phyloP scores from a whole-genome alignment of 2,888 invertebrate species.

The Idaea biselata region DNA sequence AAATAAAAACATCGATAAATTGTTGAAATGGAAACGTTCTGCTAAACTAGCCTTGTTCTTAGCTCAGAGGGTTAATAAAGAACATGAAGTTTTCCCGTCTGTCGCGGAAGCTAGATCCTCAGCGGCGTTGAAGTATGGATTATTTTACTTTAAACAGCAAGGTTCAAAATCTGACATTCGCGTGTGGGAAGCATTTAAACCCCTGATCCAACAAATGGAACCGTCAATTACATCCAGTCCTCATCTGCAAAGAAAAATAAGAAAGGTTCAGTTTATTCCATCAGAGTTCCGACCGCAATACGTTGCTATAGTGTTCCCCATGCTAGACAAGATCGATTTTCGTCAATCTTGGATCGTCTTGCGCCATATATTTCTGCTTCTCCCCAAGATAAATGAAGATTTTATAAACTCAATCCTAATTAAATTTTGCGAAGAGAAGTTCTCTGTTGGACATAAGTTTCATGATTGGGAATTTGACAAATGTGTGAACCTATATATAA shows the following conservation, averaged over 20 bases:
- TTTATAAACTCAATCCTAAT: slow-evolving; percentile 32
- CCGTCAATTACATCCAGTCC: background rate
- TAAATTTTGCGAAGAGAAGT: slow-evolving; percentile 29
- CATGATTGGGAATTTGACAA: slow-evolving; percentile 2
- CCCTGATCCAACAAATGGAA: slow-evolving; percentile 35
- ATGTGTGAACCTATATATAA: slow-evolving; percentile 27
- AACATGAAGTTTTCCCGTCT: slow-evolving; percentile 26
- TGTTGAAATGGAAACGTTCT: slow-evolving; percentile 40
- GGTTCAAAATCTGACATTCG: slow-evolving; percentile 29
- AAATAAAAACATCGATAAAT: slow-evolving; percentile 27
- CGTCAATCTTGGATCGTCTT: slow-evolving; percentile 30
- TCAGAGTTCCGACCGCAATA: slow-evolving; percentile 43
- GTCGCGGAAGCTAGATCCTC: slow-evolving; percentile 37
- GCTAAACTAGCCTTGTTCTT: slow-evolving; percentile 40
- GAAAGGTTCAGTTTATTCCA: slow-evolving; percentile 31
- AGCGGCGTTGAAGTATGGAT: slow-evolving; percentile 37
- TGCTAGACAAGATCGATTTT: slow-evolving; percentile 26
- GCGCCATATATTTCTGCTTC: slow-evolving; percentile 31
- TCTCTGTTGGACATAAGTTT: slow-evolving; percentile 22
- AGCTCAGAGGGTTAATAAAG: slow-evolving; percentile 30
- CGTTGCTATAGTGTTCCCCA: slow-evolving; percentile 36
- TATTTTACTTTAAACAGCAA: slow-evolving; percentile 31
- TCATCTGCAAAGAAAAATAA: slow-evolving; percentile 19
- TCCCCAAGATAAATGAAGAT: slow-evolving; percentile 34
- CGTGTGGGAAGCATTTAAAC: slow-evolving; percentile 45